Evolutionary conservation across 2,888 invertebrate species (phyloP), one percentile per base, ranked within the genome.

Genomic region (Eulithis prunata): DNA sequence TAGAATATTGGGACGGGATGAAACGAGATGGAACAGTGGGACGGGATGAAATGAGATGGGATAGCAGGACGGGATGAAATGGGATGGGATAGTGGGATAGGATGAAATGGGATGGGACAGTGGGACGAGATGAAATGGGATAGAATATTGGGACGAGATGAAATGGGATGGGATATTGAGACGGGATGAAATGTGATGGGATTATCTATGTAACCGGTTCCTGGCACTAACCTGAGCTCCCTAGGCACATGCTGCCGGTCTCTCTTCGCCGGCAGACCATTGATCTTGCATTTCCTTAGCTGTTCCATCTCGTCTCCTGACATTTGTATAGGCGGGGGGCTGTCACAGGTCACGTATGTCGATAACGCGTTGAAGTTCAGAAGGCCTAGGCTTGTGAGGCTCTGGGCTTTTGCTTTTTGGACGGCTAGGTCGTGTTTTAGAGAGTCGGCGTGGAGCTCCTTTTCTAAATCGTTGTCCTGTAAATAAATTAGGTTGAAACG

Each of bases 261-360:
- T 0, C 95, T 87, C 36, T 95, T 94, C 71, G 95, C 94, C 0
- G 97, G 97, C 75, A 97, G 88, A 0, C 97, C 97, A 60, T 96
- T 94, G 38, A 94, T 84, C 77, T 96, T 96, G 60, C 96, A 94
- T 68, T 94, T 92, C 74, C 97, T 97, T 62, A 97, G 80, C 77
- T 96, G 96, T 0, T 94, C 94, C 73, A 96, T 93, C 82, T 97
- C 97, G 38, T 97, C 97, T 0, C 95, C 94, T 0, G 96, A 95
- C 94, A 97, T 95, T 78, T 97, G 96, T 76, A 97, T 93, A 0
- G 97, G 97, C 49, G 97, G 95, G 0, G 97, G 97, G 74, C 97
- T 96, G 80, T 97, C 97, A 75, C 97, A 97, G 43, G 96, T 95
- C 53, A 96, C 95, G 77, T 95, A 96, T 0, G 95, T 94, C 0